Base-by-base conservation (phyloP, 2,797 vertebrate genomes). In the Dipus sagitta region DNA sequence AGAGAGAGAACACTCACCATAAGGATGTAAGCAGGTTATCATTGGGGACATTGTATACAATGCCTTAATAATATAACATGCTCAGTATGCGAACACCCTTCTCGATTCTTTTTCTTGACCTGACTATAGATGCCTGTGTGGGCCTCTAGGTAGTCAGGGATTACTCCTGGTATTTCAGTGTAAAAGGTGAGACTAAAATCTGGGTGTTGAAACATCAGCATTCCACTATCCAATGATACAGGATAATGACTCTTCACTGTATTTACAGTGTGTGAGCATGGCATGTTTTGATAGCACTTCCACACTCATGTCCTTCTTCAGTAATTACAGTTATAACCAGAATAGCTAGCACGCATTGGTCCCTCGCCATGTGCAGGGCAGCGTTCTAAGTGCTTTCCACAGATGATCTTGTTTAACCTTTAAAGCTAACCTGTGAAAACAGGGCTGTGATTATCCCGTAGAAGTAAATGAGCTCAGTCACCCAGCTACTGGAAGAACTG, bases 221-320 rank as follows among this genome's bases (percentile, higher is more conserved):
- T 68, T 86, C 52, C 2, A 26, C 77, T 70, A 4, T 30, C 78
- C 6, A 20, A 12, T 75, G 54, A 42, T 18, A 77, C 1, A 34
- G 23, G 10, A 24, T 86, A 54, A 24, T 81, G 47, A 3, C 62
- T 90, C 10, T 23, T 74, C 62, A 28, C 52, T 26, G 1, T 92
- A 34, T 83, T 86, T 79, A 52, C 1, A 76, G 79, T 24, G 2
- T 34, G 12, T 9, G 6, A 54, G n/a, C 68, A n/a, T 47, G 58
- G 20, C 60, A 12, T 24, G 1, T 64, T 89, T 78, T 71, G 13
- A 64, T 87, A 90, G 26, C 30, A 80, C 54, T 21, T 85, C 58
- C 42, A 30, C 6, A 14, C 77, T 90, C 2, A 3, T 79, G 78
- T 93, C 71, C 71, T 90, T 89, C 38, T 83, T 95, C 20, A 78